A percentile compares a stretch with the other conserved stretches of the same genome.
phyloP scores from a whole-genome alignment of 92 coral and sea anemone genomes.

The Palythoa caribaeorum region DNA sequence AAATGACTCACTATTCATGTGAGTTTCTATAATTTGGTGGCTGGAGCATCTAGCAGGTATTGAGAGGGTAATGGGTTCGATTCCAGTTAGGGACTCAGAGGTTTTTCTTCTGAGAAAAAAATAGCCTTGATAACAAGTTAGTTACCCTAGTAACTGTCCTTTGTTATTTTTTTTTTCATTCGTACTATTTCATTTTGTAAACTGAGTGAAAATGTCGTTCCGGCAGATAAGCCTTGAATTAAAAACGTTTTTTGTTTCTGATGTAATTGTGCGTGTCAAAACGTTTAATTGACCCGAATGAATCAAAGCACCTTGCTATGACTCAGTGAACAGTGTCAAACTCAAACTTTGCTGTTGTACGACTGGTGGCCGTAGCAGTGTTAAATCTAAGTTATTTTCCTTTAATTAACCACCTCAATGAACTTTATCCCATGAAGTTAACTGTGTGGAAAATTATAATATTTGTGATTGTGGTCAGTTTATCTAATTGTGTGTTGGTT shows the following conservation, averaged over 20 bases:
- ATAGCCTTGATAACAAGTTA: too few species aligned
- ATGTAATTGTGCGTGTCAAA: constrained; percentile 55
- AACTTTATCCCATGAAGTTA: constrained; percentile 40
- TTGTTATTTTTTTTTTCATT: too few species aligned
- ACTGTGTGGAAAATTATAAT: constrained; percentile 9
- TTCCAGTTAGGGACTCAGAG: too few species aligned
- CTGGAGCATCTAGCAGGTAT: too few species aligned
- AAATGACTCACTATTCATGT: too few species aligned
- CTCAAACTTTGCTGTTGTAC: not conserved
- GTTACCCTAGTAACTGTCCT: too few species aligned
- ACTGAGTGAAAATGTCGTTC: not conserved
- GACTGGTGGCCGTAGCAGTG: constrained; percentile 7
- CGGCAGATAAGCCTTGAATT: constrained; percentile 1
- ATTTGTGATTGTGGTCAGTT: not conserved
- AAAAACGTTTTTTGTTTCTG: constrained; percentile 60
- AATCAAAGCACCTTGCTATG: constrained; percentile 34
- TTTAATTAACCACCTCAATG: not conserved
- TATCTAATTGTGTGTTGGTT: constrained; percentile 9
- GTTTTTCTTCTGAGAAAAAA: too few species aligned
- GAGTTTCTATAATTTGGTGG: too few species aligned
- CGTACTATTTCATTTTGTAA: not conserved
- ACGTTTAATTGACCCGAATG: constrained; percentile 18
- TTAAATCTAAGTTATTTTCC: not conserved
- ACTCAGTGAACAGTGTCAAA: constrained; percentile 6
- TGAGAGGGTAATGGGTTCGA: too few species aligned